Evolutionary conservation across 2,888 invertebrate genomes (phyloP).

Genomic region (Camptogramma bilineatum): DNA sequence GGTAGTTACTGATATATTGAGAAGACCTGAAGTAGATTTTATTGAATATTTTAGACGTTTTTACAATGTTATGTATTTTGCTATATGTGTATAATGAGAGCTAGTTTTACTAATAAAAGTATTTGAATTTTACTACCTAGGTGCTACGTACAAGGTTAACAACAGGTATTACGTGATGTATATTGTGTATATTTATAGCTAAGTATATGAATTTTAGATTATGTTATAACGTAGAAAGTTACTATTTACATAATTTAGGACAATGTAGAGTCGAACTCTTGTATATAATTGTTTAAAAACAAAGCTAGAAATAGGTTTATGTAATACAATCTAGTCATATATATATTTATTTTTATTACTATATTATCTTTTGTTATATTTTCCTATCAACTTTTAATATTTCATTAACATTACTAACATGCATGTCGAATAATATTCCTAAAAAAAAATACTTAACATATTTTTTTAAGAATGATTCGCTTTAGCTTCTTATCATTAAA

Average conservation of each 20-base stretch:
- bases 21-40: conserved; percentile 30
- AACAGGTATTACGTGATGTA: conserved; percentile 41
- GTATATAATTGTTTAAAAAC: conserved; percentile 23
- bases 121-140: conserved; percentile 42
- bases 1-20: conserved; percentile 33
- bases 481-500: conserved; percentile 11
- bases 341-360: conserved; percentile 19
- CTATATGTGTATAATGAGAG: conserved; percentile 33
- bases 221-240: conserved; percentile 29
- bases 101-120: conserved; percentile 39
- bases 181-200: conserved; percentile 38
- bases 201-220: conserved; percentile 36
- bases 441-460: background rate
- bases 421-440: conserved; percentile 14
- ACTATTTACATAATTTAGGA: conserved; percentile 18
- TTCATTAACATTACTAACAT: conserved; percentile 19
- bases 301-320: conserved; percentile 23
- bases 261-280: conserved; percentile 18
- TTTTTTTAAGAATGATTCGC: conserved; percentile 5
- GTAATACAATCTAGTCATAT: conserved; percentile 20
- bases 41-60: conserved; percentile 33
- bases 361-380: conserved; percentile 7
- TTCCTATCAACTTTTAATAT: background rate
- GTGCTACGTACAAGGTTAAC: conserved; percentile 44
- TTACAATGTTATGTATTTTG: conserved; percentile 34